Evolutionary conservation across 2,113 vertebrate genomes (phyloP).

Genomic region (Progne subis): DNA sequence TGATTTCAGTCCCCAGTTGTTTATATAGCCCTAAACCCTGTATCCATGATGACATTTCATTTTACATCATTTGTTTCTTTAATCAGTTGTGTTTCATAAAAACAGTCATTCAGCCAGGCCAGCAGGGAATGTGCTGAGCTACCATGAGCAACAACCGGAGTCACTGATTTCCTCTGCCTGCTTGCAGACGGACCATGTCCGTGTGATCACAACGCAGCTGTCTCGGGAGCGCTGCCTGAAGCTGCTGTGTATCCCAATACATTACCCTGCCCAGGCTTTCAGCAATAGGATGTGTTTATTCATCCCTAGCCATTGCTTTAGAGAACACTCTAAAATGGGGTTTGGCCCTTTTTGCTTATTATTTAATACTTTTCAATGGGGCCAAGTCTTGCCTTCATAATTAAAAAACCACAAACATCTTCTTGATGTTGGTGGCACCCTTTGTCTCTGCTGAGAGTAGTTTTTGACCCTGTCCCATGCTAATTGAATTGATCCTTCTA

Average conservation of each 20-base stretch:
- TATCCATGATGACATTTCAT: conserved; percentile 65
- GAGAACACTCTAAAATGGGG: background rate
- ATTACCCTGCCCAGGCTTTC: conserved; percentile 22
- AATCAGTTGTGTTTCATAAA: conserved; percentile 59
- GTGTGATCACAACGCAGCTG: background rate
- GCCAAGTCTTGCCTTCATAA: background rate
- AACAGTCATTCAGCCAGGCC: conserved; percentile 53
- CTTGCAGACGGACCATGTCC: background rate
- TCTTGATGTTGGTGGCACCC: background rate
- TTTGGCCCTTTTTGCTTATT: background rate
- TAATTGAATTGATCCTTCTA: background rate
- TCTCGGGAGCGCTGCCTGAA: background rate
- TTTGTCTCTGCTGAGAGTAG: background rate
- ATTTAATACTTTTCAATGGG: background rate
- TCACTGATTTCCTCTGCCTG: conserved; percentile 32
- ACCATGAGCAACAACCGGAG: conserved; percentile 13
- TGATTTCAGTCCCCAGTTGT: conserved; percentile 62
- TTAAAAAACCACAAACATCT: background rate
- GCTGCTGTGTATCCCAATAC: background rate
- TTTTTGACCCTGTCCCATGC: background rate
- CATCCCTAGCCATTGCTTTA: background rate
- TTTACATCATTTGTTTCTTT: conserved; percentile 71
- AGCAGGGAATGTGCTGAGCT: conserved; percentile 66
- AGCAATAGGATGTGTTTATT: conserved; percentile 23
- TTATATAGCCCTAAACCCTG: conserved; percentile 43